Evolutionary conservation across 1,140 invertebrate species (phyloP), one percentile per base, ranked within the genome.

Genomic region (Heliconius eleuchia): DNA sequence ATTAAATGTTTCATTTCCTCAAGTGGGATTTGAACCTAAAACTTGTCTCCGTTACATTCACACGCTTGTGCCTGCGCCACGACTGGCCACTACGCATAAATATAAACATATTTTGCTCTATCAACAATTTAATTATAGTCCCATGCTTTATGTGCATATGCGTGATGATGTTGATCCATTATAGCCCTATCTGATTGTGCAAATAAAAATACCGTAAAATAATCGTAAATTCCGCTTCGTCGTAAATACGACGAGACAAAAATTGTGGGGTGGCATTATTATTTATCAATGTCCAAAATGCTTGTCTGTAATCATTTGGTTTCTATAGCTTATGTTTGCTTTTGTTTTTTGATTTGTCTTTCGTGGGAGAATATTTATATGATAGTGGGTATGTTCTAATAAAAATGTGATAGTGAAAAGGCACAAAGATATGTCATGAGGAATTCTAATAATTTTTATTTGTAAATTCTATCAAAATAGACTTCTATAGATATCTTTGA

Each of bases 131-230:
- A 30, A 30, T 66, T 66, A 66, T 66, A 66, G 60, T 66, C 27
- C 60, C 23, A 16, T 66, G 60, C 60, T 66, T 66, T 66, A 66
- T 66, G 60, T 66, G 60, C 60, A 66, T 66, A 66, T 66, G 60
- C 60, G 60, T 13, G 60, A 66, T 66, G 60, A 66, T 66, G 60
- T 66, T 66, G 60, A 66, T 66, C 60, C 60, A 66, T 66, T 66
- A 66, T 66, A 66, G 11, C 60, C 27, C 16, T 66, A 30, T 66
- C 60, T 66, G 60, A 66, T 66, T 66, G 60, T 66, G 60, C 60
- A 66, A 66, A 66, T 66, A 66, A 66, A 66, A 66, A 66, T 66
- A 66, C 27, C 23, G 60, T 66, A 66, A 66, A 66, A 66, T 66
- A 66, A 66, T 30, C 60, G 60, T 66, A 66, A 66, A 66, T 8